A percentile compares a stretch with the other conserved stretches of the same genome.
These are phyloP conservation scores for human (Homo sapiens) DNA, from an alignment of 2,113 vertebrate genomes.

Conservation along the genomic window GRCh38 chr19:51418501-51419000, in stretches of 20 bases:
- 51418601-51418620: background rate
- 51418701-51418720: background rate
- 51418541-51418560: background rate
- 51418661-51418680: background rate
- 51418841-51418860: background rate
- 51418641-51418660: background rate
- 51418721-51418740: background rate
- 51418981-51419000: background rate
- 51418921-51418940: accelerated
- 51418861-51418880: background rate
- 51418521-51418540: background rate
- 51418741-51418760: background rate
- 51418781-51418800: too few relatives aligned
- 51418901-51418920: background rate
- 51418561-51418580: background rate
- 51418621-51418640: too few relatives aligned
- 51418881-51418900: accelerated
- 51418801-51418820: too few relatives aligned
- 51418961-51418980: background rate
- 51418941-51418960: accelerated
- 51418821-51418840: background rate
- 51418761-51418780: too few relatives aligned
- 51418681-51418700: background rate
- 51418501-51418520: background rate
- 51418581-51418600: background rate